Base-by-base conservation (phyloP, 2,888 invertebrate species). In the Tachystola acroxantha region DNA sequence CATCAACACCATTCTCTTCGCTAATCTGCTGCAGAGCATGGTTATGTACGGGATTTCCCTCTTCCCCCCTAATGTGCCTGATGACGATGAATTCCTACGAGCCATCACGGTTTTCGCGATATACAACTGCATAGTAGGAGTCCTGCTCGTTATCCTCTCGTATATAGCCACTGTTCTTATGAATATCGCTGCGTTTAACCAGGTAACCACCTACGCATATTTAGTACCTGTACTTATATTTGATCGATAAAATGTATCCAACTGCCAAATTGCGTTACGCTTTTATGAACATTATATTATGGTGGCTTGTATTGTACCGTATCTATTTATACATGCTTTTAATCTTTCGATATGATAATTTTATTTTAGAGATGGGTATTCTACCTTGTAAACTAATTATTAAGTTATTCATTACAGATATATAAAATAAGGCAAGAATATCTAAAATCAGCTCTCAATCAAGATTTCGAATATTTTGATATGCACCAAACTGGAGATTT, bases 391-490 rank as follows among this genome's bases (percentile, higher is more conserved):
- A n/a, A n/a, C n/a, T n/a, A n/a, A n/a, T n/a, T n/a, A n/a, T n/a
- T n/a, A n/a, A n/a, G n/a, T n/a, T n/a, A n/a, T n/a, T n/a, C n/a
- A 24, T 53, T 75, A 60, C 29, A 91, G 91, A 89, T 91, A 5
- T 89, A 88, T 52, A 76, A 75, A 51, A 89, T 93, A 45, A 79
- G 94, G 29, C 89, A 90, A 41, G 78, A 86, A 57, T 94, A 92
- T 62, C 80, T 94, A 33, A 87, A 88, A 54, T 90, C 91, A 11
- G 89, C 92, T 2, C 65, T 94, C 32, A 91, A 92, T 61, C 93
- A 94, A 70, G 94, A 94, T 57, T 91, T 94, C 50, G 77, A 86
- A 29, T 94, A 93, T 89, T 94, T 92, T 54, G 94, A 94, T 63
- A 71, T 89, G 1, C 88, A 92, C 57, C 89, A 91, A 65, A 92